Evolutionary conservation across 1,140 invertebrate genomes (phyloP), one percentile per base, ranked within the genome.

Genomic region (Octopus bimaculoides): DNA sequence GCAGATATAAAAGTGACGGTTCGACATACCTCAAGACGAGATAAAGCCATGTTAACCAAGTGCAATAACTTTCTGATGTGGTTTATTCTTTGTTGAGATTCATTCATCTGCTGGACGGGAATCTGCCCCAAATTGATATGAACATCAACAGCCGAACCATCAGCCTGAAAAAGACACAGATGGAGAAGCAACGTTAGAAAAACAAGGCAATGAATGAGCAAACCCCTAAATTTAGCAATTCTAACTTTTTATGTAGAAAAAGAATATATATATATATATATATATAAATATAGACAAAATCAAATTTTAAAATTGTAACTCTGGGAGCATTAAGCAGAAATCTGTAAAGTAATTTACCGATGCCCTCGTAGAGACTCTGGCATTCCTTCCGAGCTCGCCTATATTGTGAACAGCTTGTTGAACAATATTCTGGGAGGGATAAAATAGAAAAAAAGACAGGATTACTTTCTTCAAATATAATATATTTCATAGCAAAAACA

Each of bases 41-140:
- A 71, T 71, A 71, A 71, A 71, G 26, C 66, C 17, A 20, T 20
- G 17, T 71, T 71, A 14, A 71, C 20, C 14, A 41, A 41, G 17
- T 7, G 20, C 8, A 75, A 52, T 10, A 75, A 52, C 52, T 54
- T 75, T 75, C 41, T 75, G 41, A 75, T 75, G 53, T 54, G 26
- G 17, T 75, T 75, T 7, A 75, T 41, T 54, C 53, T 52, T 41
- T 52, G 26, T 54, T 75, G 74, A 41, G 41, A 52, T 17, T 71
- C 53, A 54, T 52, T 75, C 5, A 78, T 66, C 14, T 61, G 61
- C 8, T 83, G 82, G 6, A 61, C 75, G 52, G 82, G 80, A 14
- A 87, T 79, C 73, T 89, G 87, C 14, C 89, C 89, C 8, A 91
- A 82, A 81, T 91, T 89, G 69, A 91, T 91, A 75, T 90, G 90